Base-by-base conservation (phyloP, 2,888 invertebrate genomes). In the Hoplodrina blanda region DNA sequence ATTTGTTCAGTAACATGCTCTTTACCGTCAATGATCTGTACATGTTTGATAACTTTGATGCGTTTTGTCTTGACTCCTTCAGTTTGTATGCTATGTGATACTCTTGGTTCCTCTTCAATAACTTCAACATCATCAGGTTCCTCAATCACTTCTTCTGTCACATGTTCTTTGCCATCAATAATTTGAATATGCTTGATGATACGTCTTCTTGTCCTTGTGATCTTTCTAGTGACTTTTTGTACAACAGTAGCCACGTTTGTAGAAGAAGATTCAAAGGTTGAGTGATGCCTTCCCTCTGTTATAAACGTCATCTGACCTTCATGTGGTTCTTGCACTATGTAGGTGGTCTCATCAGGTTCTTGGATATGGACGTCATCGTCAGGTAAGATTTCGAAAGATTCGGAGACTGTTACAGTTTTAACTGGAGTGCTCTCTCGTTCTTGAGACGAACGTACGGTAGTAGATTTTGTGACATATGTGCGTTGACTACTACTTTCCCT, bases 121-220 rank as follows among this genome's bases (percentile, higher is more conserved):
- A 97, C 95, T 91, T 98, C 97, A 8, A 98, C 94, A 88, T 98
- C 97, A 89, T 98, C 98, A 0, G 98, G 98, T 91, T 98, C 98
- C 87, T 98, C 98, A 64, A 98, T 97, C 0, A 98, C 95, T 93
- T 98, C 98, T 93, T 98, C 98, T 1, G 97, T 97, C 0, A 98
- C 96, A 76, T 97, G 97, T 91, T 98, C 98, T 91, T 98, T 97
- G 0, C 98, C 98, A 90, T 98, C 97, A 73, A 98, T 97, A 10
- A 98, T 97, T 33, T 97, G 97, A 19, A 98, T 97, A 82, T 97
- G 97, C 83, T 97, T 97, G 55, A 98, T 97, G 20, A 98, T 97
- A 82, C 97, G 97, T 71, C 97, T 96, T 37, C 97, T 97, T 85
- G 97, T 98, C 76, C 97, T 96, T 41, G 98, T 97, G 17, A 98